These are phyloP conservation scores for Grallaria varia DNA, from an alignment of 2,113 vertebrate genomes.

Conservation along the genomic window DNA sequence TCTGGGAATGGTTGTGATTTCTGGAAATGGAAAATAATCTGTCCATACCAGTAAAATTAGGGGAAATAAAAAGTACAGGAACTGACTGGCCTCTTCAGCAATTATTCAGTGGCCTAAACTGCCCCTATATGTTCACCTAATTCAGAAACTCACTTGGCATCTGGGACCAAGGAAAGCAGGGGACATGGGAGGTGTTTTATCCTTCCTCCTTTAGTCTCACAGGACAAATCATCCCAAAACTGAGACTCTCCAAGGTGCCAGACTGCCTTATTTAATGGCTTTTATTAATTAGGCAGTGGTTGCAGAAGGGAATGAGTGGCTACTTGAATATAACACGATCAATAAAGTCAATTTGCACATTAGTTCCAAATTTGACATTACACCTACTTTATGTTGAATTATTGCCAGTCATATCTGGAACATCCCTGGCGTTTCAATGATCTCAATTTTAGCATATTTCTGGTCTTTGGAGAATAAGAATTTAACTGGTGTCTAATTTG, in stretches of 20 bases:
- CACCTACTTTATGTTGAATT: neutral
- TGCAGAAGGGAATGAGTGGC: neutral
- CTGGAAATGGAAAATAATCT: neutral
- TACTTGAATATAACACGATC: neutral
- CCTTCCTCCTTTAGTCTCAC: neutral
- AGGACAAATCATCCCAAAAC: neutral
- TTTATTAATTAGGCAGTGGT: neutral
- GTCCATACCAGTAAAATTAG: neutral
- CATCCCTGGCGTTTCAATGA: neutral
- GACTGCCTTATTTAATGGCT: neutral
- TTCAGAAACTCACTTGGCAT: neutral
- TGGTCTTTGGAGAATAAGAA: neutral
- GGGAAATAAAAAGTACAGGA: accelerated
- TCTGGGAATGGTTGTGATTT: neutral
- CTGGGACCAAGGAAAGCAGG: neutral
- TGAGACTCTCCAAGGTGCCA: neutral
- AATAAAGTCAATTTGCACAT: neutral
- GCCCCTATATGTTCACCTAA: accelerated
- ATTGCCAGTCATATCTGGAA: neutral
- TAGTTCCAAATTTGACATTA: neutral
- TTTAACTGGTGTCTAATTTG: neutral
- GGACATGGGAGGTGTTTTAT: neutral
- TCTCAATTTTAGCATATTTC: neutral
- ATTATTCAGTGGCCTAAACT: neutral
- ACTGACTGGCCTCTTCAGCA: neutral